A percentile compares a stretch with the other conserved stretches of the same genome.
Conservation (phyloP, 2,113 vertebrate genomes). For the Phaetusa simplex region DNA sequence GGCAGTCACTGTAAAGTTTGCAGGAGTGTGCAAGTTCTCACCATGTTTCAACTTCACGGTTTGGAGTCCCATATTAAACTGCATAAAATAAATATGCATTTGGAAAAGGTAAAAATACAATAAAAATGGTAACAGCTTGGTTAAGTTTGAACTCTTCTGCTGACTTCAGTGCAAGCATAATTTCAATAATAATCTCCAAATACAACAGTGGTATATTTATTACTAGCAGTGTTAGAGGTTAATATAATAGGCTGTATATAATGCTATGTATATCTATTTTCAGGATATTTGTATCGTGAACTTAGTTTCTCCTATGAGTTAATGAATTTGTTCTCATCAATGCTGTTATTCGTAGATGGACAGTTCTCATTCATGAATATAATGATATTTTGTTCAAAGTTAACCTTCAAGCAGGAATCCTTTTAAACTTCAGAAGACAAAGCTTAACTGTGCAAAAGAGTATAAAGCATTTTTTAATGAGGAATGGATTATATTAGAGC, state of each 20-base stretch:
- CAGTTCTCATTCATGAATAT: not conserved
- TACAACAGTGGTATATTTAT: not conserved
- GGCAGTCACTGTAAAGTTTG: not conserved
- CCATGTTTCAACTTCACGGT: rapidly evolving
- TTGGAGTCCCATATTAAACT: not conserved
- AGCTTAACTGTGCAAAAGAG: not conserved
- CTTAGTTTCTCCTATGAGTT: not conserved
- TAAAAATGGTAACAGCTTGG: not conserved
- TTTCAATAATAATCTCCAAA: not conserved
- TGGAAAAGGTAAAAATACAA: not conserved
- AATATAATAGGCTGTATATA: not conserved
- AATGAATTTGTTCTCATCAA: not conserved
- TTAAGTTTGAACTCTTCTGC: not conserved
- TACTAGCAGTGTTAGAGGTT: not conserved
- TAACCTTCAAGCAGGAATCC: not conserved
- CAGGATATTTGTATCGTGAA: not conserved
- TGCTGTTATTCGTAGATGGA: rapidly evolving
- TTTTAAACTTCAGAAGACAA: not conserved
- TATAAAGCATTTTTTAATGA: slow-evolving; percentile 22
- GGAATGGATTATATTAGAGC: slow-evolving; percentile 4
- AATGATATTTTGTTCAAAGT: not conserved
- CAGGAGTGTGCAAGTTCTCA: not conserved
- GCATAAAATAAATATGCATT: not conserved
- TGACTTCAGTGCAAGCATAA: not conserved
- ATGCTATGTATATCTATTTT: not conserved